Evolutionary conservation across 2,113 vertebrate species (phyloP), one percentile per base, ranked within the genome.

Genomic region (Tachuris rubrigastra): DNA sequence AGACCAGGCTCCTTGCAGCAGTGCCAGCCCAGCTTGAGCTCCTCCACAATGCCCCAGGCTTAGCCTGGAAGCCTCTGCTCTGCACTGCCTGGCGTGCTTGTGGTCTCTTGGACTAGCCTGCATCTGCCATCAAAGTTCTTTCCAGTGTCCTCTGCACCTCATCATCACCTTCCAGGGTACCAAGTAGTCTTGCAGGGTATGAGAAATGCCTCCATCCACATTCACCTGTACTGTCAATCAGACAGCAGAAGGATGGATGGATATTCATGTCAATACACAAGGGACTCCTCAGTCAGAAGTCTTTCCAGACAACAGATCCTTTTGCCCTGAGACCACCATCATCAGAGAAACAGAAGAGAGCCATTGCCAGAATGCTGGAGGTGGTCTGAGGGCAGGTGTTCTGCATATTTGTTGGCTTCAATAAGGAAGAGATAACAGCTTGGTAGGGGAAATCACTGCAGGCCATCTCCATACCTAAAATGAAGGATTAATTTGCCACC

Each of bases 1-100:
- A 56, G 24, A 24, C 8, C 49, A 77, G 53, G 18, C 9, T 77
- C 19, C 46, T 46, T 87, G 49, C n/a, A 31, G 16, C 3, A 0
- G 18, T 42, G 35, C 20, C 50, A 62, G 31, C 42, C 25, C 65
- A 71, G 74, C 21, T 75, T 0, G 0, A 71, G 37, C 30, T 78
- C 28, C 74, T 62, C 33, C 2, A 3, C 65, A 41, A 11, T 1
- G 19, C 5, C 23, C 31, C 22, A 56, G 42, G 12, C 28, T 87
- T 28, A 28, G 30, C 19, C 24, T 31, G 41, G 14, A 9, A 66
- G 13, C 15, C 46, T 77, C 37, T 73, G 23, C 35, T 53, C 66
- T 7, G 1, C 0, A 0, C 30, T 77, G 16, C 24, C 39, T 52
- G 39, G 6, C 18, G 8, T 23, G 10, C 47, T 8, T 37, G 33